phyloP scores from a whole-genome alignment of 2,797 vertebrate genomes.

The Siniperca obscura region DNA sequence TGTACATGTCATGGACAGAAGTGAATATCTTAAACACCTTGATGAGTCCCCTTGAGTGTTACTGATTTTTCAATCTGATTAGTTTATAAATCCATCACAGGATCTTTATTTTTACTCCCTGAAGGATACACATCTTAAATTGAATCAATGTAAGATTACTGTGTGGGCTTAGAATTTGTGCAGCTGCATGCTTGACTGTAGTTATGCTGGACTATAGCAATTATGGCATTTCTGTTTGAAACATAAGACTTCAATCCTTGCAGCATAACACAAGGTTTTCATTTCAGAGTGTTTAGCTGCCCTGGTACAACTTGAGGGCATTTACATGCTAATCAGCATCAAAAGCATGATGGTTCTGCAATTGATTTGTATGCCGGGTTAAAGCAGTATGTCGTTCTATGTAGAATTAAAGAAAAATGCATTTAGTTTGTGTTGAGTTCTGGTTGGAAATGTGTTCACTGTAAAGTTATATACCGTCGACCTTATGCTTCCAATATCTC shows the following conservation, averaged over 20 bases:
- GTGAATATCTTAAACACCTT: conserved; percentile 43
- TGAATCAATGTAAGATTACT: conserved; percentile 61
- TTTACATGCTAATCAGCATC: conserved; percentile 73
- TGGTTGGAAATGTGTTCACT: background rate
- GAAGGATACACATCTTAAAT: conserved; percentile 52
- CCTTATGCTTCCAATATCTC: conserved; percentile 7
- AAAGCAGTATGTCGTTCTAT: conserved; percentile 5
- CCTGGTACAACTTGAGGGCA: conserved; percentile 55
- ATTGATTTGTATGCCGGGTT: conserved; percentile 56
- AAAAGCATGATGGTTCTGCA: conserved; percentile 65
- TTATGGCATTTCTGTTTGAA: conserved; percentile 63
- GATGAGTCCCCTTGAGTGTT: conserved; percentile 48
- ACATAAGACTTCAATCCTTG: conserved; percentile 48
- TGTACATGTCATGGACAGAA: conserved; percentile 25
- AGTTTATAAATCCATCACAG: conserved; percentile 69
- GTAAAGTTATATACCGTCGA: conserved; percentile 18
- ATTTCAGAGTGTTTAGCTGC: conserved; percentile 67
- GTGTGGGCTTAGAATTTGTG: conserved; percentile 46
- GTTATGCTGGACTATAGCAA: conserved; percentile 57
- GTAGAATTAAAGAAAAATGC: conserved; percentile 8
- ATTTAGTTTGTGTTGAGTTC: conserved; percentile 20
- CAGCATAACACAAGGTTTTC: conserved; percentile 72
- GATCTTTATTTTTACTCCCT: conserved; percentile 39
- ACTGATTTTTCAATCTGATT: conserved; percentile 55
- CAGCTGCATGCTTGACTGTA: conserved; percentile 54